Conservation (phyloP, 2,797 vertebrate species). For the Myotis planiceps region DNA sequence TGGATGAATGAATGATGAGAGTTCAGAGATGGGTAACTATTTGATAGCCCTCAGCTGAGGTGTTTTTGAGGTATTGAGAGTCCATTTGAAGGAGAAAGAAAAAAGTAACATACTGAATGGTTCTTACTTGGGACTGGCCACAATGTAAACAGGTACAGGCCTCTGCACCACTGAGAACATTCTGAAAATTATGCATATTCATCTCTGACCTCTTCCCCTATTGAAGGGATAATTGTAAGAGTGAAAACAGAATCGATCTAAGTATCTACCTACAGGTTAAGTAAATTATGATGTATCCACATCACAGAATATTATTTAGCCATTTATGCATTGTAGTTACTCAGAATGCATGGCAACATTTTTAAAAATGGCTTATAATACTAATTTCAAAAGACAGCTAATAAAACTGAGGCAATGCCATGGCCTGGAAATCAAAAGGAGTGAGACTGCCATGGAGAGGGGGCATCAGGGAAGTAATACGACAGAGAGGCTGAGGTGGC, state of each 20-base stretch:
- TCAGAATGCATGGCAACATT: background rate
- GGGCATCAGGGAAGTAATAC: background rate
- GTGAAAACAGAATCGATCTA: background rate
- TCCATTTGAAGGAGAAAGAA: background rate
- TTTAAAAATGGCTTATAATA: background rate
- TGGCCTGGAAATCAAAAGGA: background rate
- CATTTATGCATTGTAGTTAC: background rate
- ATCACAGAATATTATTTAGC: background rate
- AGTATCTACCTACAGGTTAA: background rate
- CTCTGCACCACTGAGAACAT: background rate
- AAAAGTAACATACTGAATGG: background rate
- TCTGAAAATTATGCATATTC: background rate
- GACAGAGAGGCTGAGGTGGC: background rate
- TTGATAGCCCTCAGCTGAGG: background rate
- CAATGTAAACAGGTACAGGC: background rate
- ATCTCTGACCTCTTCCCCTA: background rate
- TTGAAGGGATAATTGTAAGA: background rate
- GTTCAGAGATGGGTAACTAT: background rate
- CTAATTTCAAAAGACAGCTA: background rate
- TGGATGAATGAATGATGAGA: background rate
- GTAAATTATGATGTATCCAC: background rate
- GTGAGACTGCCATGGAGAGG: background rate
- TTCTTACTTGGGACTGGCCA: background rate
- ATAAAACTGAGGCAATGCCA: background rate
- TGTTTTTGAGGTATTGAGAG: background rate